Evolutionary conservation across 2,113 vertebrate species (phyloP), one percentile per base, ranked within the genome.

Genomic region (Panurus biarmicus): DNA sequence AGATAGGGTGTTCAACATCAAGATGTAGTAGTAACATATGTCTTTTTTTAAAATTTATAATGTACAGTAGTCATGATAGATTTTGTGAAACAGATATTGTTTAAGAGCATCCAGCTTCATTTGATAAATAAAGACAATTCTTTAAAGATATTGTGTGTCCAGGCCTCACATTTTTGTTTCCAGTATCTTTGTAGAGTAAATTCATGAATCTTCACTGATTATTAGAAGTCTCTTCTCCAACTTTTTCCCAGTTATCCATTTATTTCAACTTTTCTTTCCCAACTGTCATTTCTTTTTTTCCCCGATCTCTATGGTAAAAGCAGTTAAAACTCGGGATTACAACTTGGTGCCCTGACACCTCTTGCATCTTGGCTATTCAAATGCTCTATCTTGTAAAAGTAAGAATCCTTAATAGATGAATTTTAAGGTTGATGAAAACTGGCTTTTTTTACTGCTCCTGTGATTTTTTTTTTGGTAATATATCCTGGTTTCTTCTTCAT

Each of bases 1-100:
- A 91, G 94, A 95, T 66, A 29, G 57, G 50, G 35, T 90, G 35
- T 84, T 96, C 94, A 85, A 77, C 58, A 87, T 70, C 72, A 91
- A 95, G 91, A 71, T 66, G 28, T 29, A 85, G 78, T 95, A 93
- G 91, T 83, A 95, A 56, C 85, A 90, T 95, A 79, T 94, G 87
- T 71, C 56, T 96, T 74, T 93, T 76, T 82, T 50, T 0, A 33
- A 57, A 57, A 85, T 56, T 69, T 95, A 36, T 87, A 83, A 60
- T 74, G 25, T 90, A 42, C 28, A 77, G 35, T 80, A 71, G 78
- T 93, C 0, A 0, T 85, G 87, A 60, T 85, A 79, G 47, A 64
- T 89, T 95, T 93, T 6, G 12, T 74, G 36, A 81, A 95, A 36
- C 24, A 58, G 66, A 40, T 89, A 93, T 26, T 91, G 31, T 87